Evolutionary conservation across 1,140 invertebrate species (phyloP), one percentile per base, ranked within the genome.

Genomic region (Ephestia elutella): DNA sequence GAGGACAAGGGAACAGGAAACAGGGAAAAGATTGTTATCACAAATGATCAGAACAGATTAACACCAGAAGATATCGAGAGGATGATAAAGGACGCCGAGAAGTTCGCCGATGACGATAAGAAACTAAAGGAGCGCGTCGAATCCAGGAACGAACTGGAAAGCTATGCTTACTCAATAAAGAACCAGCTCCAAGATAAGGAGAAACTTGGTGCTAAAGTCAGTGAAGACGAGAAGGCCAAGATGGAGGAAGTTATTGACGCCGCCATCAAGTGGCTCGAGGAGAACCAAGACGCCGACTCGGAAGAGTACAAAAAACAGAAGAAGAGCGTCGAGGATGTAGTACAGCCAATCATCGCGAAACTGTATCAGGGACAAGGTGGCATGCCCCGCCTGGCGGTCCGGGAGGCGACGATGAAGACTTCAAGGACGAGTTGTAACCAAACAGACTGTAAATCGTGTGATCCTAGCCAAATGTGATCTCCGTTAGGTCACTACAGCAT

Each of bases 1-100:
- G 98, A 99, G 89, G 98, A 99, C 79, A 99, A 99, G 88, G 98
- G 98, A 30, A 99, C 98, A 58, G 98, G 98, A 57, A 99, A 98
- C 89, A 94, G 98, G 65, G 97, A 99, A 82, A 98, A 99, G 89
- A 99, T 99, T 77, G 97, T 98, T 54, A 99, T 99, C 77, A 99
- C 98, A 60, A 99, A 99, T 73, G 98, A 99, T 78, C 97, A 99
- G 85, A 99, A 99, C 89, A 92, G 98, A 61, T 77, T 99, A 21
- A 98, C 97, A 15, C 97, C 97, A 19, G 98, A 99, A 78, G 98
- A 99, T 73, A 99, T 99, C 73, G 98, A 99, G 75, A 92, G 96
- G 49, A 99, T 99, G 98, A 98, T 99, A 78, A 97, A 96, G 82
- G 98, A 99, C 76, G 97, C 98, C 3, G 98, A 99, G 89, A 97